Percentiles rank a stretch among this genome's conserved stretches.
phyloP scores from a whole-genome alignment of 2,113 vertebrate species.

The Fulmarus glacialis region DNA sequence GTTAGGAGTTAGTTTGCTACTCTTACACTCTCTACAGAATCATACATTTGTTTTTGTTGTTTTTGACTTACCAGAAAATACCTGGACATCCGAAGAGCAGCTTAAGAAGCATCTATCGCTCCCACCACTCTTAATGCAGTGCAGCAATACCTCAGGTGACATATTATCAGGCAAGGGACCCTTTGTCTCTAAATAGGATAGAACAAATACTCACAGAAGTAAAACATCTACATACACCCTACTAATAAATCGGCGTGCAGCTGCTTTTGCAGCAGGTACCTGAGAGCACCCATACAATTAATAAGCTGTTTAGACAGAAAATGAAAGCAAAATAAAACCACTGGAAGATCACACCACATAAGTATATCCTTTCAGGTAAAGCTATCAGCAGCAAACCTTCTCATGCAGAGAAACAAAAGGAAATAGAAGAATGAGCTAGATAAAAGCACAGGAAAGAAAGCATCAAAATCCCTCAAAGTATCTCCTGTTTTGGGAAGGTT shows the following conservation, averaged over 20 bases:
- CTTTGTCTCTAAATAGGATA: slow-evolving; percentile 86
- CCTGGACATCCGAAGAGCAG: slow-evolving; percentile 88
- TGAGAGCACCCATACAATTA: background rate
- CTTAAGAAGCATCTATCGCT: slow-evolving; percentile 90
- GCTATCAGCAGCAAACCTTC: background rate
- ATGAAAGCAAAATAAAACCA: background rate
- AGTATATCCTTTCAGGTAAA: background rate
- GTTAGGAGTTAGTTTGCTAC: background rate
- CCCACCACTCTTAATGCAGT: slow-evolving; percentile 88
- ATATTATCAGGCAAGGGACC: slow-evolving; percentile 71
- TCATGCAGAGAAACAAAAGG: slow-evolving; percentile 49
- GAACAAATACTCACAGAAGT: slow-evolving; percentile 76
- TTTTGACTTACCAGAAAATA: slow-evolving; percentile 88
- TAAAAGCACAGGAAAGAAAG: slow-evolving; percentile 76
- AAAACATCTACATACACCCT: background rate
- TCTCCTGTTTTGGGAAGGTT: slow-evolving; percentile 84
- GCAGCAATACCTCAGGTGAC: slow-evolving; percentile 83
- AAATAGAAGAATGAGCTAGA: slow-evolving; percentile 18
- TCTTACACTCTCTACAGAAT: background rate
- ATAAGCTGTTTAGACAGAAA: background rate
- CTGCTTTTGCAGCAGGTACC: background rate
- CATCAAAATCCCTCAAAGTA: slow-evolving; percentile 84
- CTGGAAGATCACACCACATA: background rate
- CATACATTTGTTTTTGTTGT: background rate
- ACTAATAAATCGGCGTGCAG: background rate